Percentiles rank a stretch among this genome's conserved stretches.
Evolutionary conservation across 2,113 vertebrate genomes (phyloP).

Genomic region (Phaethon lepturus): DNA sequence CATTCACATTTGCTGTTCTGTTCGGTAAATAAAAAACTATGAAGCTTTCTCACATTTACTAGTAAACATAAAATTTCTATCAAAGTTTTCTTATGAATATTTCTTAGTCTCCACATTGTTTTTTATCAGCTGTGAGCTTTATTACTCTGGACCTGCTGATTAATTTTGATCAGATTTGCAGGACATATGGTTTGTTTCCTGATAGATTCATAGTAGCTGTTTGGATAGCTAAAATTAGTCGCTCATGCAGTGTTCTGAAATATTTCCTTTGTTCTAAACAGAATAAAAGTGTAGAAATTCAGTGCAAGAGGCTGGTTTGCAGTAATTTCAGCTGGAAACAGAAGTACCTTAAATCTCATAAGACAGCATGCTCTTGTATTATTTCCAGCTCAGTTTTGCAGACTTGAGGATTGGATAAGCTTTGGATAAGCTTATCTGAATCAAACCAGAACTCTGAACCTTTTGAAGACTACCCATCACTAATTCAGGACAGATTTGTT

Average conservation of each 20-base stretch:
- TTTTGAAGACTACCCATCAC: background rate
- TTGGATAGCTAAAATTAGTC: background rate
- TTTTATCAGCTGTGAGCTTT: background rate
- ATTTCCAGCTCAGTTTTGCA: background rate
- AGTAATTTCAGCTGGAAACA: background rate
- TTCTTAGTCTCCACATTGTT: background rate
- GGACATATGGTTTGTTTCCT: background rate
- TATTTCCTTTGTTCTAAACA: background rate
- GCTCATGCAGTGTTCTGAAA: background rate
- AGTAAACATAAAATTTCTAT: background rate
- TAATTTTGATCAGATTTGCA: background rate
- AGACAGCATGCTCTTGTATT: background rate
- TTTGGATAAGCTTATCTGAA: background rate
- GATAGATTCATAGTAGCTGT: background rate
- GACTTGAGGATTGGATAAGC: background rate
- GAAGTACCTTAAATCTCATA: background rate
- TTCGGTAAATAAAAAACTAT: background rate
- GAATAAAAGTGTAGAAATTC: background rate
- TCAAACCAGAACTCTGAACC: background rate
- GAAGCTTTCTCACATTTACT: background rate
- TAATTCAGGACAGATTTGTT: background rate
- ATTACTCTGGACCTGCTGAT: background rate
- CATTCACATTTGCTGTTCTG: background rate
- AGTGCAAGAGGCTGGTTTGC: background rate
- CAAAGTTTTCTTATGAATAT: background rate